phyloP scores from a whole-genome alignment of 1,140 invertebrate species.

The Hetaerina americana region DNA sequence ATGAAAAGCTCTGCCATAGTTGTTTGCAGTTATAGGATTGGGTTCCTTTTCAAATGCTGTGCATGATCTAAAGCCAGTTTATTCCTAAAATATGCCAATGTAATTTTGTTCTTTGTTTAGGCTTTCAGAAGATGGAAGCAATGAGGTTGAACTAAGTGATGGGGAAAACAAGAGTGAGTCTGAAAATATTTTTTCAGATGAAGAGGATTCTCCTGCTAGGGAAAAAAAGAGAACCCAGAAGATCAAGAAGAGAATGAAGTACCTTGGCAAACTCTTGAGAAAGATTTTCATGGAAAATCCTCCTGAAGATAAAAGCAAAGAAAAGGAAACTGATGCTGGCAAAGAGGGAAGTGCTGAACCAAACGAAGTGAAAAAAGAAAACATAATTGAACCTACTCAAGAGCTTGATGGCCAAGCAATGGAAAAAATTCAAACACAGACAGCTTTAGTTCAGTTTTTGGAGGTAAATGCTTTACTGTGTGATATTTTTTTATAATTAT shows the following conservation, averaged over 20 bases:
- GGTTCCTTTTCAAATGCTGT: no score
- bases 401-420: background rate
- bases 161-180: conserved; percentile 18
- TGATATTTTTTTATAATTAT: no score
- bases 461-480: conserved; percentile 32
- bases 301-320: conserved; percentile 10
- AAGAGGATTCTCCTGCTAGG: background rate
- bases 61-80: no score
- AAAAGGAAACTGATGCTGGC: conserved; percentile 15
- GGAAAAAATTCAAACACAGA: conserved; percentile 24
- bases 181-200: background rate
- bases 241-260: conserved; percentile 20
- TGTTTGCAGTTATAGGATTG: no score
- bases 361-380: conserved; percentile 21
- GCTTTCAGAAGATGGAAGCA: conserved; percentile 15
- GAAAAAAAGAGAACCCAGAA: conserved; percentile 16
- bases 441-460: conserved; percentile 27
- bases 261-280: conserved; percentile 26
- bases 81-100: no score
- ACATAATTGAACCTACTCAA: background rate
- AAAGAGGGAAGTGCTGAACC: conserved; percentile 15
- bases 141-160: conserved; percentile 18
- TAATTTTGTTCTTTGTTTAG: conserved; percentile 20
- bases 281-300: conserved; percentile 27
- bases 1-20: no score